A percentile compares a stretch with the other conserved stretches of the same genome.
These are phyloP conservation scores for Drosophila neutralis DNA, from an alignment of 2,888 invertebrate species.

Conservation along the genomic window DNA sequence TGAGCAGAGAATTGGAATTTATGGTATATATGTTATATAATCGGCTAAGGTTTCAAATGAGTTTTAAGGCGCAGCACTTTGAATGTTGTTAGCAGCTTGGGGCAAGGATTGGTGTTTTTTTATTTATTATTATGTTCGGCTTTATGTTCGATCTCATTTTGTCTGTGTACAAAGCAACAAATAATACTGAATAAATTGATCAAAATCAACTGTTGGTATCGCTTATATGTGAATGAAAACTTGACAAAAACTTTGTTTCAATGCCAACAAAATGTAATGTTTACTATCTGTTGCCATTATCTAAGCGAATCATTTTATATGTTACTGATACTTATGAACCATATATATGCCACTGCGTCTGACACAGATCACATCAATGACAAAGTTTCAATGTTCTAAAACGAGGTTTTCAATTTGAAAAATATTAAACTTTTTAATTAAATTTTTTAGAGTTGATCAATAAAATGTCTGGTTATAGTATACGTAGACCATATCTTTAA, in stretches of 20 bases:
- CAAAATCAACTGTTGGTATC: conserved; percentile 64
- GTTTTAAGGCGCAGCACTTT: conserved; percentile 34
- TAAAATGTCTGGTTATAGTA: background rate
- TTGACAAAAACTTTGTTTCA: background rate
- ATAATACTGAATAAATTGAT: conserved; percentile 76
- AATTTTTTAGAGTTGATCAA: background rate
- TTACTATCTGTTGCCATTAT: background rate
- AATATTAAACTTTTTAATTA: background rate
- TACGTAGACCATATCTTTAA: background rate
- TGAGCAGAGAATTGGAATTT: conserved; percentile 3
- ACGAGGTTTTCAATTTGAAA: background rate
- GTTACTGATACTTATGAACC: background rate
- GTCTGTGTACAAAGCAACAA: conserved; percentile 67
- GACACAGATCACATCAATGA: background rate
- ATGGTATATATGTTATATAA: background rate
- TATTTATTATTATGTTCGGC: conserved; percentile 26
- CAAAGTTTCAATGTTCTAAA: background rate
- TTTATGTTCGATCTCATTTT: conserved; percentile 23
- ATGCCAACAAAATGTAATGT: background rate
- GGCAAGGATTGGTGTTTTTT: background rate
- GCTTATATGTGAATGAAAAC: conserved; percentile 17
- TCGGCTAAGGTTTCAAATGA: conserved; percentile 10
- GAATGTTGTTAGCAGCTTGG: conserved; percentile 36
- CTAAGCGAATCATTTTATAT: conserved; percentile 2
- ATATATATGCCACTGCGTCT: background rate